Evolutionary conservation across 2,888 invertebrate genomes (phyloP), one percentile per base, ranked within the genome.

Genomic region (Eledona agricola): DNA sequence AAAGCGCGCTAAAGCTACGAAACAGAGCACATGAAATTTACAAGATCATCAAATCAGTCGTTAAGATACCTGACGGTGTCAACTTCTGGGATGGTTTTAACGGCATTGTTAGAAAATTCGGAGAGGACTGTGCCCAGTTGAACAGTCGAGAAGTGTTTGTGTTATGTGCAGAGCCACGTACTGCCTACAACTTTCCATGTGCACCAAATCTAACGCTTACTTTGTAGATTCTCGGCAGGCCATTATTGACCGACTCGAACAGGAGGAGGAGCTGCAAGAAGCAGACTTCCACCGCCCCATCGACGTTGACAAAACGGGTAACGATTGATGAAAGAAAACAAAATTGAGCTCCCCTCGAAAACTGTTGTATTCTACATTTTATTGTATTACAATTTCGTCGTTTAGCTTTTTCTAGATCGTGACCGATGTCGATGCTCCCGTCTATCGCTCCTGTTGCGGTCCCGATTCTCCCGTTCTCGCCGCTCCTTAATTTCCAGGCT

Each of bases 61-160:
- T 90, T 65, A 77, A 79, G 1, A 76, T 83, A 12, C 83, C 85
- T n/a, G 52, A 62, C 0, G 81, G 82, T 0, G 76, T 84, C 17
- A 80, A 85, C 0, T 91, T 91, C 74, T 87, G 86, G 84, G 86
- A 88, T 54, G 81, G 79, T 31, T 91, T 89, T 75, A 81, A 82
- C 2, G 83, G 86, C 42, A 80, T 87, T 58, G 84, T 88, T 1
- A 77, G 81, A 2, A 80, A 81, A 45, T 90, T 90, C 73, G 85
- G 86, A 70, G 80, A 82, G 46, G 79, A 80, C 17, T 89, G 88
- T 0, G 81, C 84, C 50, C 80, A 83, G 54, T 77, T 90, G 59
- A 74, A 78, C 0, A 79, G 83, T 1, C 80, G 82, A 35, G 82
- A 86, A 62, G 69, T 85, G 16, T 77, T 83, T 60, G 80, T 83